These are phyloP conservation scores for Sinosuthora webbiana DNA, from an alignment of 2,113 vertebrate species.

Conservation along the genomic window DNA sequence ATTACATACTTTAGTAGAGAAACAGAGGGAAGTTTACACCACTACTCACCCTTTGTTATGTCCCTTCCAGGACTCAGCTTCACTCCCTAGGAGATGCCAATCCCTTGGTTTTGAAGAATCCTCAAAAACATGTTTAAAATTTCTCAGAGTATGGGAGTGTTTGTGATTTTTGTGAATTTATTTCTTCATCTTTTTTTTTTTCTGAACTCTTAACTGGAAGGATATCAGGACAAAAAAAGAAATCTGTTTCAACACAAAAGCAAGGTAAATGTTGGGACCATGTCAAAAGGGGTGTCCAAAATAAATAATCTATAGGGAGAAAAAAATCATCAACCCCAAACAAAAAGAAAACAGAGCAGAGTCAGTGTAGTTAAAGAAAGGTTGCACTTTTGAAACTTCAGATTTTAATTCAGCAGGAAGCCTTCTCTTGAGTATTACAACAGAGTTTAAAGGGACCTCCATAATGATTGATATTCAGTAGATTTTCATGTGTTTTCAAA, in stretches of 20 bases:
- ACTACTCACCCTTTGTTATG: not conserved
- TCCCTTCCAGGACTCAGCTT: not conserved
- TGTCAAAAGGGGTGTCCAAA: constrained; percentile 10
- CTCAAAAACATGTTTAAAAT: not conserved
- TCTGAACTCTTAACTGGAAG: not conserved
- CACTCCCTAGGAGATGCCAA: not conserved
- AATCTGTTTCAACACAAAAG: not conserved
- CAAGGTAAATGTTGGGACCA: not conserved
- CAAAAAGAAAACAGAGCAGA: not conserved
- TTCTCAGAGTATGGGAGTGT: not conserved
- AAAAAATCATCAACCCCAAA: not conserved
- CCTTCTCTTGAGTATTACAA: constrained; percentile 53
- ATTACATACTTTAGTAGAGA: not conserved
- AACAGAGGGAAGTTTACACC: not conserved
- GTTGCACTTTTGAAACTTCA: constrained; percentile 38
- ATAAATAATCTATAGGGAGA: not conserved
- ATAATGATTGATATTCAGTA: constrained; percentile 67
- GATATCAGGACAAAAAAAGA: not conserved
- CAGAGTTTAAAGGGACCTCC: constrained; percentile 65
- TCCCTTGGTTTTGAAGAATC: not conserved
- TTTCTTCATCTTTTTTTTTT: not conserved
- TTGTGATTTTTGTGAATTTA: not conserved
- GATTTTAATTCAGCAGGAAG: constrained; percentile 59
- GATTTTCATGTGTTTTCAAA: constrained; percentile 70
- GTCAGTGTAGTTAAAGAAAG: constrained; percentile 21